Evolutionary conservation across 1,140 invertebrate species (phyloP), one percentile per base, ranked within the genome.

Genomic region (Pinna nobilis): DNA sequence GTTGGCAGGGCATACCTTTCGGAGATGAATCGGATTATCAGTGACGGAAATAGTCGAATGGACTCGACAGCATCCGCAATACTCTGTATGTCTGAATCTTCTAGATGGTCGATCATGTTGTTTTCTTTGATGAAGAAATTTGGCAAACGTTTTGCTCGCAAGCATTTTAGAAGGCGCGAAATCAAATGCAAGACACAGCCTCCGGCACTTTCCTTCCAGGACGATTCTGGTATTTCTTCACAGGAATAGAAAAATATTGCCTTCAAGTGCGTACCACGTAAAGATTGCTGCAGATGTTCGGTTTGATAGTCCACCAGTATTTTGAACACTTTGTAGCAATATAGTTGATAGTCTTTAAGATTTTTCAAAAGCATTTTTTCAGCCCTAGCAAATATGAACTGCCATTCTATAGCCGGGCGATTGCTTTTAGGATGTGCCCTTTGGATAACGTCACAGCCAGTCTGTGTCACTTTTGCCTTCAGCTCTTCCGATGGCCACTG

Each of bases 251-350:
- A 51, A 20, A 64, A 65, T 6, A 72, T 35, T 7, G 60, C 39
- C 35, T 72, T 72, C 20, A 72, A n/a, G 33, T 63, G 18, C 33
- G 39, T 51, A 1, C 60, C 57, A 1, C 49, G 35, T 5, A 72
- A 47, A 28, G 33, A 18, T 30, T n/a, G 15, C 0, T 32, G 1
- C 13, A 23, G 25, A 15, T 39, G 47, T 11, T 61, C 50, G 25
- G 50, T 41, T 37, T 64, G 51, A 51, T 35, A 72, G 25, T 72
- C 70, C 3, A 72, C 28, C 25, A 72, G 33, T 28, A 63, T 33
- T 65, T 72, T 64, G 51, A 65, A 72, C 5, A 47, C 51, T 57
- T 65, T 50, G 32, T 65, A 72, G 30, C 70, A 72, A 11, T 47
- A 30, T 57, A n/a, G 28, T 25, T 72, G 60, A 18, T 72, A 20